phyloP scores from a whole-genome alignment of 2,113 vertebrate species.

The Sclerurus mexicanus region DNA sequence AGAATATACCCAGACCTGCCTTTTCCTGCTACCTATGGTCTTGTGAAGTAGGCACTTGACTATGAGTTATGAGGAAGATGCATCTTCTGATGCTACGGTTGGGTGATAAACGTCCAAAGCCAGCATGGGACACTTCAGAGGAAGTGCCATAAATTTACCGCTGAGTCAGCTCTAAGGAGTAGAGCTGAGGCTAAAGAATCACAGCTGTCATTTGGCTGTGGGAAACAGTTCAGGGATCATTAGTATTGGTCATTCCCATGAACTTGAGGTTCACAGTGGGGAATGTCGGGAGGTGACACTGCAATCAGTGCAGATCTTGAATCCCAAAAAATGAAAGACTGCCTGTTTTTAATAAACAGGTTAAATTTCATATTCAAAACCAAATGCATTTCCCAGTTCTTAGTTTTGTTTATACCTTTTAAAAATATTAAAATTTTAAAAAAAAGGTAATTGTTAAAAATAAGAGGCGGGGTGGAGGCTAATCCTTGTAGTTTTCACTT shows the following conservation, averaged over 20 bases:
- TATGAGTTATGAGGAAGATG: constrained; percentile 28
- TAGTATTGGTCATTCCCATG: constrained; percentile 94
- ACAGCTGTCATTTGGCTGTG: constrained; percentile 94
- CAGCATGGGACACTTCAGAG: constrained; percentile 79
- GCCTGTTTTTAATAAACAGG: constrained; percentile 75
- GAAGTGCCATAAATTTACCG: constrained; percentile 83
- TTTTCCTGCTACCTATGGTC: not conserved
- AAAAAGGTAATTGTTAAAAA: not conserved
- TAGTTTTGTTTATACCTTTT: not conserved
- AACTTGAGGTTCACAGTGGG: constrained; percentile 84
- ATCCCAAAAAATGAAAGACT: constrained; percentile 70
- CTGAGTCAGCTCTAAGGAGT: constrained; percentile 65
- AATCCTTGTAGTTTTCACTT: not conserved
- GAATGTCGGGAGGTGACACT: constrained; percentile 78
- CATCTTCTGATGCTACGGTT: constrained; percentile 52
- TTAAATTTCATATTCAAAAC: constrained; percentile 53
- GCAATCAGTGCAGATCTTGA: constrained; percentile 76
- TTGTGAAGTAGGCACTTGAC: not conserved
- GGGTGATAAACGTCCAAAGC: constrained; percentile 73
- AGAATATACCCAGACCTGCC: not conserved
- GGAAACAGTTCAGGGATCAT: constrained; percentile 91
- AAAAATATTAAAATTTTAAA: not conserved
- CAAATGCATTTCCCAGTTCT: constrained; percentile 23
- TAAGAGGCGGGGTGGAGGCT: not conserved
- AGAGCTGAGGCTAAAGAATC: constrained; percentile 85